Evolutionary conservation across 1,140 invertebrate genomes (phyloP), one percentile per base, ranked within the genome.

Genomic region (Rhizoglyphus robini): DNA sequence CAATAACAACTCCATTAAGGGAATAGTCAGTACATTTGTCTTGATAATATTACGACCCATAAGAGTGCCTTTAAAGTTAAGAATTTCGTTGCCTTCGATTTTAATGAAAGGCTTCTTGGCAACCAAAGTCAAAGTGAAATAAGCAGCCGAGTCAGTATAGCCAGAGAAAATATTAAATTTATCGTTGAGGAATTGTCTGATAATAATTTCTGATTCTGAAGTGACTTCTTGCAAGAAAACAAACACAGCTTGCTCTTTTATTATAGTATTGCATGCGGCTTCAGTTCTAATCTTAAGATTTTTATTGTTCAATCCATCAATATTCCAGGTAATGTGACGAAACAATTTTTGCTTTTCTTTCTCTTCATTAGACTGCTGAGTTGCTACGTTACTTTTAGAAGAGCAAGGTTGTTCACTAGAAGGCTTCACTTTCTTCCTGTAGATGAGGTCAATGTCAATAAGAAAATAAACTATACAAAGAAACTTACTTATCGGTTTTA

Each of bases 151-250:
- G 58, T 72, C 66, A 15, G 20, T 41, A 20, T n/a, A 27, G 62
- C 70, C 1, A 70, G 54, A 49, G 41, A 66, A 49, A 1, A 63
- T 23, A 25, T 32, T 2, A 67, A 48, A 47, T 23, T 67, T 23
- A 46, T 69, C 66, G n/a, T 67, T 68, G 38, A 62, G 48, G 20
- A 23, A 54, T 46, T 34, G 11, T 29, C 30, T 27, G 62, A 66
- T 29, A 62, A 64, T 46, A 29, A 32, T 25, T 36, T 68, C 65
- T 23, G 80, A 75, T 20, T 74, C 68, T 8, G 75, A 75, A 23
- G 81, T 75, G 20, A 84, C 76, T 75, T 85, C 83, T 74, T 85
- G 83, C 30, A 85, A 73, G 69, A 83, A 83, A 1, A 84, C 77
- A 41, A 83, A 72, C 71, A 83, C 81, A 11, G 82, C 79, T 30